These are phyloP conservation scores for Hozukius guyotensis DNA, from an alignment of 2,797 vertebrate species.

Conservation along the genomic window DNA sequence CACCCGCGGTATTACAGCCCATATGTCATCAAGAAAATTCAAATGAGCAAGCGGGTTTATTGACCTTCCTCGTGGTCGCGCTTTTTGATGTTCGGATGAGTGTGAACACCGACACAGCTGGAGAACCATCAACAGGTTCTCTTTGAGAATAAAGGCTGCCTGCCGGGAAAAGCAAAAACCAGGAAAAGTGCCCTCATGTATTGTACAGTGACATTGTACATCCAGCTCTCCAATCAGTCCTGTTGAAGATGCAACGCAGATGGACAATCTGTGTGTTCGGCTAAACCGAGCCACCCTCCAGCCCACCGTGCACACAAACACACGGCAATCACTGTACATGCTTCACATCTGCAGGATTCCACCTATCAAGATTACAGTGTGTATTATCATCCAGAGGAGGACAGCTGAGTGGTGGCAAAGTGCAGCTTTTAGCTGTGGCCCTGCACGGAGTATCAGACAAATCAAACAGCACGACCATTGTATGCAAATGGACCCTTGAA, in stretches of 20 bases:
- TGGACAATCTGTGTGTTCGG: not conserved
- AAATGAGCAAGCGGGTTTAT: not conserved
- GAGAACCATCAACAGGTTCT: conserved; percentile 2
- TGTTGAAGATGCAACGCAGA: not conserved
- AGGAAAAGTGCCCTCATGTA: not conserved
- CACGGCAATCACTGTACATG: conserved; percentile 27
- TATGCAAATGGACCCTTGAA: not conserved
- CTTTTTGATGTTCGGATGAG: conserved; percentile 12
- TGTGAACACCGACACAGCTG: not conserved
- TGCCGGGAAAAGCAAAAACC: conserved; percentile 9
- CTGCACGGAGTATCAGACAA: conserved; percentile 6
- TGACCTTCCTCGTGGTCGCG: not conserved
- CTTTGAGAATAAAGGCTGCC: not conserved
- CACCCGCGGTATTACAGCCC: not conserved
- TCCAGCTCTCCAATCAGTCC: conserved; percentile 27
- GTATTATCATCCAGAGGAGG: conserved; percentile 12
- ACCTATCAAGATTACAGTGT: conserved; percentile 28
- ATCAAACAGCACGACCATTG: not conserved
- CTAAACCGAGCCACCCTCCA: not conserved
- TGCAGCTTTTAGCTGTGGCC: conserved; percentile 30
- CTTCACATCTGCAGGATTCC: conserved; percentile 15
- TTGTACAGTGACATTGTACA: not conserved
- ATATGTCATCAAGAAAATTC: conserved; percentile 26
- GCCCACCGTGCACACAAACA: not conserved
- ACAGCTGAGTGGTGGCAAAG: conserved; percentile 34